Conservation (phyloP, 37 sponge, comb jelly and placozoan genomes). For the Halichondria panicea region DNA sequence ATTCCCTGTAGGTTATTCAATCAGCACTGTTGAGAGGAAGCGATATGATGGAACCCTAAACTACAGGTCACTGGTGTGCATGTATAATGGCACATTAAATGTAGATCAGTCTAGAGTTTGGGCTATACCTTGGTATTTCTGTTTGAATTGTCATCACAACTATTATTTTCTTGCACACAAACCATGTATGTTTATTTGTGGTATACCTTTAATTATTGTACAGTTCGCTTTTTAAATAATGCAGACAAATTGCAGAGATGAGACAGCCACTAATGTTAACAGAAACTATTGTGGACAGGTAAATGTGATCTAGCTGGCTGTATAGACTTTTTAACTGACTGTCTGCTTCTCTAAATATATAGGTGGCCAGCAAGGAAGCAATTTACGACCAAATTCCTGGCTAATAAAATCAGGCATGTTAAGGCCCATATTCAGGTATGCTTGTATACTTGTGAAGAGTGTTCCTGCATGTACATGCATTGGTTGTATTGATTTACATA, state of each 20-base stretch:
- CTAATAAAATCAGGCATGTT: slow-evolving; percentile 34
- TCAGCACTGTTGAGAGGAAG: too few relatives aligned
- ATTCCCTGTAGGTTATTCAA: too few relatives aligned
- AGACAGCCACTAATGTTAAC: slow-evolving; percentile 42
- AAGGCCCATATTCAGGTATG: slow-evolving; percentile 43
- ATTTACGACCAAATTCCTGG: slow-evolving; percentile 38
- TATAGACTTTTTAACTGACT: background rate
- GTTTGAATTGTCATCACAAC: too few relatives aligned
- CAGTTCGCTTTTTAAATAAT: too few relatives aligned
- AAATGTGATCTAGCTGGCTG: background rate
- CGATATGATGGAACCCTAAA: too few relatives aligned
- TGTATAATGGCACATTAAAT: too few relatives aligned
- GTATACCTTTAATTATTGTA: too few relatives aligned
- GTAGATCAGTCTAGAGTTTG: too few relatives aligned
- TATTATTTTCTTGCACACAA: too few relatives aligned
- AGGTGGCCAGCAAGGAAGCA: slow-evolving; percentile 50
- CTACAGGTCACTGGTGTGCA: too few relatives aligned
- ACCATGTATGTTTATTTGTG: too few relatives aligned
- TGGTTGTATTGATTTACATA: background rate
- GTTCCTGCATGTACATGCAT: background rate
- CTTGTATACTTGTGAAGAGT: background rate
- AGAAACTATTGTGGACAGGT: slow-evolving; percentile 35
- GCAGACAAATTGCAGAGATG: slow-evolving; percentile 40
- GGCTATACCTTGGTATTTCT: too few relatives aligned
- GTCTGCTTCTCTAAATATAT: background rate